These are phyloP conservation scores for Melinaea menophilus DNA, from an alignment of 2,888 invertebrate species.

Conservation along the genomic window DNA sequence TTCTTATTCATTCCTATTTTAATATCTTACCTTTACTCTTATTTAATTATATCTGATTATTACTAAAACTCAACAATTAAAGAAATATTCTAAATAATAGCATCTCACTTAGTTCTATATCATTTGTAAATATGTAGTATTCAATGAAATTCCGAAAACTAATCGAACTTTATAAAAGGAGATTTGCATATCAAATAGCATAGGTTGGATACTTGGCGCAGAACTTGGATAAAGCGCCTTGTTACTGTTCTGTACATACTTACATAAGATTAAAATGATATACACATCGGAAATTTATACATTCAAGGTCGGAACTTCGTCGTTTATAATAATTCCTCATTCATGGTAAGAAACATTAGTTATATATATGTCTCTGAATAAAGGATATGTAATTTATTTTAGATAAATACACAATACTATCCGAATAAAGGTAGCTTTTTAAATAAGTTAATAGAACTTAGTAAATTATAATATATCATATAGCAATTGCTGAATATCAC, in stretches of 20 bases:
- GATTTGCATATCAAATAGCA: constrained; percentile 29
- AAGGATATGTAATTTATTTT: too few relatives aligned
- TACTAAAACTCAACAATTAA: constrained; percentile 7
- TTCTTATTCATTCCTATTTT: too few relatives aligned
- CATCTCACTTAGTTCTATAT: constrained; percentile 12
- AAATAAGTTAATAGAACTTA: too few relatives aligned
- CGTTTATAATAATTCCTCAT: too few relatives aligned
- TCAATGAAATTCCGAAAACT: constrained; percentile 19
- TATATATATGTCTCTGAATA: too few relatives aligned
- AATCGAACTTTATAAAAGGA: constrained; percentile 29
- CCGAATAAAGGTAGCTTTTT: too few relatives aligned
- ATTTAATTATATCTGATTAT: not conserved
- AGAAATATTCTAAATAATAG: constrained; percentile 12
- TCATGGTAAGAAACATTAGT: too few relatives aligned
- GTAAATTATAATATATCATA: too few relatives aligned
- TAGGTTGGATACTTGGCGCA: constrained; percentile 18
- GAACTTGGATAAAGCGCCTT: constrained; percentile 22
- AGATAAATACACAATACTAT: too few relatives aligned
- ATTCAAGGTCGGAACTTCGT: too few relatives aligned
- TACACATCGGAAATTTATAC: not conserved
- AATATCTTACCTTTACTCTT: not conserved
- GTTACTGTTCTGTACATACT: constrained; percentile 12
- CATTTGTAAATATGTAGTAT: constrained; percentile 15
- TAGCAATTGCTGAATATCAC: too few relatives aligned
- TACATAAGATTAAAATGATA: constrained; percentile 2